These are phyloP conservation scores for Leucosticte australis DNA, from an alignment of 2,113 vertebrate genomes.

Conservation along the genomic window DNA sequence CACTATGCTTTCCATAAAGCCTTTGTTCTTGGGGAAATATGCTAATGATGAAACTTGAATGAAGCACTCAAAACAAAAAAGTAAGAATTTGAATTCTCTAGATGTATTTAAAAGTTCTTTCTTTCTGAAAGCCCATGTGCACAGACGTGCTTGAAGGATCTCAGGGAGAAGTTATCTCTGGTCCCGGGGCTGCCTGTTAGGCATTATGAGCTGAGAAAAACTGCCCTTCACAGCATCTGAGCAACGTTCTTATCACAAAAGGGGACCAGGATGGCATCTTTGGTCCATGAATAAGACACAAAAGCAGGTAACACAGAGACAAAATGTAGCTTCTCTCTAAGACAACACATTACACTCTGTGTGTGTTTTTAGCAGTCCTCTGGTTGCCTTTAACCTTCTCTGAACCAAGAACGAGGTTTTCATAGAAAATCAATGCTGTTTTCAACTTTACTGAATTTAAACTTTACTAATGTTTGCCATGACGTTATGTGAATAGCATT, in stretches of 20 bases:
- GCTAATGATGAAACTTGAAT: not conserved
- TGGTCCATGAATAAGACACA: not conserved
- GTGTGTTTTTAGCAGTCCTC: not conserved
- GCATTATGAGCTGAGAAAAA: not conserved
- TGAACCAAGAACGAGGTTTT: not conserved
- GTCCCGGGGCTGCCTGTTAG: not conserved
- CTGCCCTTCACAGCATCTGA: not conserved
- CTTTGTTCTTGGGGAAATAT: not conserved
- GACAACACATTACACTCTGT: not conserved
- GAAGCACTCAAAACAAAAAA: not conserved
- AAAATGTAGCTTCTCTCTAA: not conserved
- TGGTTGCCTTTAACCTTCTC: not conserved
- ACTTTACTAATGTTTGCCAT: not conserved
- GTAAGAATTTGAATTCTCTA: not conserved
- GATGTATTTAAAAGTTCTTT: not conserved
- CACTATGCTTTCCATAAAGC: rapidly evolving
- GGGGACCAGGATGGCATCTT: not conserved
- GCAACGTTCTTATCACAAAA: not conserved
- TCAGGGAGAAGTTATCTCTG: not conserved
- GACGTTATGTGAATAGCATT: not conserved
- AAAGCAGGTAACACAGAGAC: not conserved
- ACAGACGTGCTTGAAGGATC: not conserved
- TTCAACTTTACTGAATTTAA: not conserved
- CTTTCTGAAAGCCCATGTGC: not conserved
- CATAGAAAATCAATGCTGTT: not conserved